phyloP scores from a whole-genome alignment of 2,888 invertebrate species.

The Drosophila neoperkinsi region DNA sequence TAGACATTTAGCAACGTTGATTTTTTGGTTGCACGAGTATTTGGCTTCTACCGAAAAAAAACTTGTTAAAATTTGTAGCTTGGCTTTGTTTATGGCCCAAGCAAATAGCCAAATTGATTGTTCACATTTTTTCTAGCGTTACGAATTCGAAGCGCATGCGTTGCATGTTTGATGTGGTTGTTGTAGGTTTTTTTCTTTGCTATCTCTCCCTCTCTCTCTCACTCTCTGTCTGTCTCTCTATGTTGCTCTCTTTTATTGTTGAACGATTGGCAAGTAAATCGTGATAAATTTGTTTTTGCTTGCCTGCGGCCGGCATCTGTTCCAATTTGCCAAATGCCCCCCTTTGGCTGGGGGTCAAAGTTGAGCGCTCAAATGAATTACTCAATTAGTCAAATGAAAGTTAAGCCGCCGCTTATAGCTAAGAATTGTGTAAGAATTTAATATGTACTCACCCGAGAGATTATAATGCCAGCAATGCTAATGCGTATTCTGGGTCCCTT shows the following conservation, averaged over 20 bases:
- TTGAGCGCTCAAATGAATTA: constrained; percentile 58
- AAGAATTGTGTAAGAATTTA: constrained; percentile 25
- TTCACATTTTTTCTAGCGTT: constrained; percentile 68
- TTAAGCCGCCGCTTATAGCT: constrained; percentile 17
- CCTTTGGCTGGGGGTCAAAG: constrained; percentile 59
- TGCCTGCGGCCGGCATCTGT: constrained; percentile 45
- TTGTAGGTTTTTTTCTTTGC: neutral
- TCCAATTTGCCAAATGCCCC: constrained; percentile 51
- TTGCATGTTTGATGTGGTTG: constrained; percentile 45
- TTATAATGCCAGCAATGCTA: constrained; percentile 97
- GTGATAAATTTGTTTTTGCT: constrained; percentile 50
- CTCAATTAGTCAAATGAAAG: constrained; percentile 66
- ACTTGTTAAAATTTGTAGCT: constrained; percentile 75
- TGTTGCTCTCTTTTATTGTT: constrained; percentile 1
- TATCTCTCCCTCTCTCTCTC: neutral
- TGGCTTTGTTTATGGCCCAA: constrained; percentile 56
- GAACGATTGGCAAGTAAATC: constrained; percentile 50
- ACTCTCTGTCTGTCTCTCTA: neutral
- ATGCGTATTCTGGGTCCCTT: constrained; percentile 96
- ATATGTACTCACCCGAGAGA: constrained; percentile 92
- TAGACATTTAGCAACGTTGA: constrained; percentile 56
- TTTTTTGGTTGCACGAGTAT: constrained; percentile 41
- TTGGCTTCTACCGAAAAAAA: constrained; percentile 30
- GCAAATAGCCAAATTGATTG: constrained; percentile 75
- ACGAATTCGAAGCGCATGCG: constrained; percentile 61